Conservation (phyloP, 2,888 invertebrate species). For the Incurvaria masculella region DNA sequence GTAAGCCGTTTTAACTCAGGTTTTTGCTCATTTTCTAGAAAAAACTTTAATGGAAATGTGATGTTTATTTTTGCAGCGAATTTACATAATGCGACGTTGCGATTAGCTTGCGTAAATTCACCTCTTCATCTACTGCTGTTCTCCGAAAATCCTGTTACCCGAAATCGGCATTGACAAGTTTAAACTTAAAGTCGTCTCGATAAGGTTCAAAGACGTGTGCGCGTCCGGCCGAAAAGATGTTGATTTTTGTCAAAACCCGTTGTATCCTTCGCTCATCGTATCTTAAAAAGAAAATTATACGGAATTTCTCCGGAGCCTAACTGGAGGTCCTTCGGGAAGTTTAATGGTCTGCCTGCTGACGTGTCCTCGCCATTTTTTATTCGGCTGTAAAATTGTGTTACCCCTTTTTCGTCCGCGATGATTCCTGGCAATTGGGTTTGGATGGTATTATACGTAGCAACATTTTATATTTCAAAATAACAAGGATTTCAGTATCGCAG, state of each 20-base stretch:
- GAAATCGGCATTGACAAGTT: too few relatives aligned
- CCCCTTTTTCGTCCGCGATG: neutral
- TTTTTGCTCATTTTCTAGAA: neutral
- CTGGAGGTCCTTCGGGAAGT: neutral
- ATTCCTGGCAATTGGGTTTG: too few relatives aligned
- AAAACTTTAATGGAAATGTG: neutral
- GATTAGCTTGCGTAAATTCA: neutral
- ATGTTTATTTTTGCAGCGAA: neutral
- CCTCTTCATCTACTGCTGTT: neutral
- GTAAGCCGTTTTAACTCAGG: too few relatives aligned
- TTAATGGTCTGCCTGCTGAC: neutral
- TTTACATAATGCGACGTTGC: neutral
- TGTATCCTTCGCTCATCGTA: neutral
- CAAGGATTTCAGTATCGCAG: too few relatives aligned
- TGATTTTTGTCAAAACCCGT: neutral
- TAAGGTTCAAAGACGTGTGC: neutral
- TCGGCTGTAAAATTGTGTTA: neutral
- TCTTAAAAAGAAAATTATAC: neutral
- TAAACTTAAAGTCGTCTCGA: neutral
- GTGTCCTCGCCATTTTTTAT: neutral
- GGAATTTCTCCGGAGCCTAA: neutral
- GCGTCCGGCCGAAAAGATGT: neutral
- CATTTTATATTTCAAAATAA: too few relatives aligned
- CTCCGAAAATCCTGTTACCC: neutral
- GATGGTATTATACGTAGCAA: too few relatives aligned